Percentiles rank a stretch among this genome's conserved stretches.
phyloP scores from a whole-genome alignment of 2,113 vertebrate species.

The Talpa occidentalis region DNA sequence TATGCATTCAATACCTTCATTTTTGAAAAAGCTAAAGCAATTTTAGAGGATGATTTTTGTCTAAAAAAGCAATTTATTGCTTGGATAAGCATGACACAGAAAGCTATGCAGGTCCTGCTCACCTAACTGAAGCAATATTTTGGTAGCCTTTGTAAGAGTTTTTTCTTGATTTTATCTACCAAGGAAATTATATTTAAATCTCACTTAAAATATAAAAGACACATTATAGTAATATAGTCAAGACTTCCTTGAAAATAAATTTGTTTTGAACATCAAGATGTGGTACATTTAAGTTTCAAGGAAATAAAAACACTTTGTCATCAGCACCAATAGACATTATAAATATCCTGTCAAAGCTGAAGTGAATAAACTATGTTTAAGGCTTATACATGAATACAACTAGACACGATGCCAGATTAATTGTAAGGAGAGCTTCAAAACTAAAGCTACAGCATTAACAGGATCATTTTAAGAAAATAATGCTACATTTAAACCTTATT shows the following conservation, averaged over 20 bases:
- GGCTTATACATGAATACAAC: background rate
- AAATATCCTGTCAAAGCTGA: constrained; percentile 9
- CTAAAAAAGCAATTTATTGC: constrained; percentile 71
- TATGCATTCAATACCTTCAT: constrained; percentile 42
- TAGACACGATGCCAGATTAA: background rate
- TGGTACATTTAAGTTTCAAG: constrained; percentile 14
- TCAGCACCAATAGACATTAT: constrained; percentile 27
- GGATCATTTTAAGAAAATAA: background rate
- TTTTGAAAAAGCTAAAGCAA: constrained; percentile 60
- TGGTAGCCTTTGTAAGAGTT: constrained; percentile 56
- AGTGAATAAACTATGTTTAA: constrained; percentile 14
- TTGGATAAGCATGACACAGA: constrained; percentile 65
- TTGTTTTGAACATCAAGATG: constrained; percentile 52
- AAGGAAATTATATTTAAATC: constrained; percentile 55
- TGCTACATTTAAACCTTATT: constrained; percentile 18
- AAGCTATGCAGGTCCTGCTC: background rate
- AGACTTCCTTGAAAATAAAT: constrained; percentile 48
- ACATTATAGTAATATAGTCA: constrained; percentile 19
- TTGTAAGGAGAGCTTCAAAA: background rate
- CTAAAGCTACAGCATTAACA: background rate
- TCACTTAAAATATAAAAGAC: constrained; percentile 27
- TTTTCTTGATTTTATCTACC: constrained; percentile 41
- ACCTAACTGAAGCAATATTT: constrained; percentile 35
- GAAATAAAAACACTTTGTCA: constrained; percentile 1
- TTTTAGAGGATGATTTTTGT: constrained; percentile 65